A percentile compares a stretch with the other conserved stretches of the same genome.
Evolutionary conservation across 1,140 invertebrate species (phyloP).

Genomic region (Drosophila persimilis): DNA sequence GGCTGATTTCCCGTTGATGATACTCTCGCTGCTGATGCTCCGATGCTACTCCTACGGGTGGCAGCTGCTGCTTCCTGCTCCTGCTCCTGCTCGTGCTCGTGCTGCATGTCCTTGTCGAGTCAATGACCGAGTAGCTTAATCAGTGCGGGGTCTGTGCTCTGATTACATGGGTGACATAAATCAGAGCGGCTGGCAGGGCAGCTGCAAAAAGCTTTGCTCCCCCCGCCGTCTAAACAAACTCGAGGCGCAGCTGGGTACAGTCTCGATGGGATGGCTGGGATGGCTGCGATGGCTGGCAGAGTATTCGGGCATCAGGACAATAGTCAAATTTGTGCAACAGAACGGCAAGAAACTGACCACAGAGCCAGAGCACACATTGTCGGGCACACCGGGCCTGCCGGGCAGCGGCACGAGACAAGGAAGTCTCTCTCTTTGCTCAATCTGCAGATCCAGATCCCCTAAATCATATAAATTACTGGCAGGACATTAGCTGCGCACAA

Average conservation of each 20-base stretch:
- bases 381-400: conserved; percentile 64
- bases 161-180: conserved; percentile 79
- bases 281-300: too few species aligned
- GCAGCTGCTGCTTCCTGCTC: conserved; percentile 36
- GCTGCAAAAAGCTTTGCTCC: conserved; percentile 66
- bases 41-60: conserved; percentile 54
- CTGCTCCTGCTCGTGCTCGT: neutral
- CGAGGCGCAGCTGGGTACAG: conserved; percentile 46
- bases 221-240: conserved; percentile 34
- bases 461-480: conserved; percentile 74
- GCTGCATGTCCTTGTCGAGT: conserved; percentile 49
- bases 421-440: conserved; percentile 10
- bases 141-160: conserved; percentile 33
- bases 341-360: conserved; percentile 65
- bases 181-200: conserved; percentile 52
- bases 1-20: conserved; percentile 27
- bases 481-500: conserved; percentile 62
- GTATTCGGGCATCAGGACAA: conserved; percentile 34
- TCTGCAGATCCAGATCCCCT: conserved; percentile 5
- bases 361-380: conserved; percentile 41
- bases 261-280: neutral
- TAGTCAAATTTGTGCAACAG: conserved; percentile 78
- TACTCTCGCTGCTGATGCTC: conserved; percentile 4
- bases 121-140: conserved; percentile 77
- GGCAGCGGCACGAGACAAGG: conserved; percentile 64